Percentiles rank a stretch among this genome's conserved stretches.
Conservation (phyloP, 2,888 invertebrate species). For the Megalurothrips usitatus region DNA sequence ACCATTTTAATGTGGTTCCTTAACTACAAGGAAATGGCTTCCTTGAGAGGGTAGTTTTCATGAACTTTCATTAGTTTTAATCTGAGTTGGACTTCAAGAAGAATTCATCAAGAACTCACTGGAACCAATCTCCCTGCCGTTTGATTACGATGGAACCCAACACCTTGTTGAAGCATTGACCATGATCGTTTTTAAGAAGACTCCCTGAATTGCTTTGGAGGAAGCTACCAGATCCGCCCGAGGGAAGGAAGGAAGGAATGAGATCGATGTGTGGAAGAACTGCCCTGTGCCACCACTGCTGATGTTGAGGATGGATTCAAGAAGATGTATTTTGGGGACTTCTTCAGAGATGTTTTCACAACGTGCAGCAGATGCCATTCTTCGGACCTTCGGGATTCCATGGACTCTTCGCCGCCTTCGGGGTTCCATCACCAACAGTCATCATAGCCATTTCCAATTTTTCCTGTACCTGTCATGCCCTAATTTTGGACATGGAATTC, state of each 20-base stretch:
- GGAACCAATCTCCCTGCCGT: neutral
- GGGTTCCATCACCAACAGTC: neutral
- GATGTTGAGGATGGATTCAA: too few species aligned
- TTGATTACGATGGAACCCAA: neutral
- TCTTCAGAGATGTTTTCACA: neutral
- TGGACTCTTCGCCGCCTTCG: neutral
- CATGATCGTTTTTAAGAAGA: too few species aligned
- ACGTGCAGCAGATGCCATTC: neutral
- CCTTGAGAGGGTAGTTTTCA: neutral
- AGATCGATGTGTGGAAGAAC: too few species aligned
- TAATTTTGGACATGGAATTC: constrained; percentile 10
- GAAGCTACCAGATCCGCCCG: too few species aligned
- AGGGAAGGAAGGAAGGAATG: too few species aligned
- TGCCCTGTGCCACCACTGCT: too few species aligned
- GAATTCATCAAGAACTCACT: neutral
- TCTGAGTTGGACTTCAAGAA: neutral
- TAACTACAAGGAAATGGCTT: neutral
- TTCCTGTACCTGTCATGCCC: neutral
- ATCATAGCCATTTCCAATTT: neutral
- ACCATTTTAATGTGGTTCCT: neutral
- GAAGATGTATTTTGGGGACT: too few species aligned
- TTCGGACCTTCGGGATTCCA: too few species aligned
- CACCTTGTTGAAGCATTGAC: too few species aligned
- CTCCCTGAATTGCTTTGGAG: too few species aligned
- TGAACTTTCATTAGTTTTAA: neutral